phyloP scores from a whole-genome alignment of 2,113 vertebrate species.

The Plecotus auritus region DNA sequence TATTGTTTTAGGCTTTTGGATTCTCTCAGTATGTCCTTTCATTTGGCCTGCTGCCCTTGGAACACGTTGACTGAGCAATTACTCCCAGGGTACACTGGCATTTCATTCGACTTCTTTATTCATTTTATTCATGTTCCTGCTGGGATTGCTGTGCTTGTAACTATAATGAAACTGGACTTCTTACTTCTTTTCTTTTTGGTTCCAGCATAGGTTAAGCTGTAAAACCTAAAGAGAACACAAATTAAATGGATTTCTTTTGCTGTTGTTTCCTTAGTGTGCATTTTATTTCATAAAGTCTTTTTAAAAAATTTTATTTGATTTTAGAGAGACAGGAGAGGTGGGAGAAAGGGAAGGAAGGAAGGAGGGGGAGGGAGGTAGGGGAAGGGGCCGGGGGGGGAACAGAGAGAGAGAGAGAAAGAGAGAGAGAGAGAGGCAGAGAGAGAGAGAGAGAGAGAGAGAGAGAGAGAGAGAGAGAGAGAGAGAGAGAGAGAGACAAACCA shows the following conservation, averaged over 20 bases:
- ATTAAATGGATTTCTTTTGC: background rate
- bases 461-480: too few relatives aligned
- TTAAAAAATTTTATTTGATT: background rate
- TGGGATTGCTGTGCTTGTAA: background rate
- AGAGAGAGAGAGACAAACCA: background rate
- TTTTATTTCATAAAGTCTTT: slow-evolving; percentile 11
- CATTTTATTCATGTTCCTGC: slow-evolving; percentile 24
- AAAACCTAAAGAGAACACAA: slow-evolving; percentile 26
- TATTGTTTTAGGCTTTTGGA: slow-evolving; percentile 41
- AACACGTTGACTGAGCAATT: slow-evolving; percentile 6
- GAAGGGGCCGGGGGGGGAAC: rapidly evolving
- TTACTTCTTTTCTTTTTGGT: slow-evolving; percentile 1
- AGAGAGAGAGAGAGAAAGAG: too few relatives aligned
- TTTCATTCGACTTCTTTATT: slow-evolving; percentile 43
- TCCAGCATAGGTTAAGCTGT: slow-evolving; percentile 23
- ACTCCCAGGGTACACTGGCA: background rate
- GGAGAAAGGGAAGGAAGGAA: too few relatives aligned
- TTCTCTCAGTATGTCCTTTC: slow-evolving; percentile 18
- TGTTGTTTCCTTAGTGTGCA: background rate
- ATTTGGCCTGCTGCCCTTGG: slow-evolving; percentile 48
- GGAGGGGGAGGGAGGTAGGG: too few relatives aligned
- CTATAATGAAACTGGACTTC: slow-evolving; percentile 32
- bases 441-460: too few relatives aligned
- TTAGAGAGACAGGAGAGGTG: too few relatives aligned
- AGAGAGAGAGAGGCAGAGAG: too few relatives aligned